Conservation (phyloP, 2,797 vertebrate species). For the Taenioides sp. region DNA sequence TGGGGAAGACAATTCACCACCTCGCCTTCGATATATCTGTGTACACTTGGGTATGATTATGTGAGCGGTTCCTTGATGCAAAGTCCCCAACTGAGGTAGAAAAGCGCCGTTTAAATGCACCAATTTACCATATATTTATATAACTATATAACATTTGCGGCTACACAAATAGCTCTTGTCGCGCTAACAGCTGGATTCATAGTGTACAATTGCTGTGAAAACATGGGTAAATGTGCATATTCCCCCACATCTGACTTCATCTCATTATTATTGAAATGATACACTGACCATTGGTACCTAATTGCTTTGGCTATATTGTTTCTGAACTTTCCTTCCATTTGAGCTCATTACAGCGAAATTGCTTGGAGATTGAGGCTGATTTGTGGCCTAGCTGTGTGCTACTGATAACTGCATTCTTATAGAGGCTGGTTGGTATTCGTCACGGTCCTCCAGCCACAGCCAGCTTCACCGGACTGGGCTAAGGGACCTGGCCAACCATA, state of each 20-base stretch:
- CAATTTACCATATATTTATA: not conserved
- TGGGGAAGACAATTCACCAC: too few species aligned
- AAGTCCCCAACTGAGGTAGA: not conserved
- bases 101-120: not conserved
- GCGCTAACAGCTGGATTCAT: not conserved
- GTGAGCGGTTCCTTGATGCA: not conserved
- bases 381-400: slow-evolving; percentile 40
- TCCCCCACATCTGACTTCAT: not conserved
- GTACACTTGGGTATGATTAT: not conserved
- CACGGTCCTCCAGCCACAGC: slow-evolving; percentile 45
- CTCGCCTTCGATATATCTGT: not conserved
- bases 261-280: slow-evolving; percentile 56
- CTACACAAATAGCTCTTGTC: not conserved
- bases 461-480: slow-evolving; percentile 30
- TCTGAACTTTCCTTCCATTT: slow-evolving; percentile 56
- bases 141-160: not conserved
- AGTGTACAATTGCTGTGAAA: not conserved
- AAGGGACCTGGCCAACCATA: slow-evolving; percentile 8
- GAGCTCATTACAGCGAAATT: slow-evolving; percentile 65
- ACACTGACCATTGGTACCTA: slow-evolving; percentile 45
- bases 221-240: not conserved
- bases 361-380: slow-evolving; percentile 56
- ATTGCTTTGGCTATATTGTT: slow-evolving; percentile 64
- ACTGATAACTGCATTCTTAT: slow-evolving; percentile 50
- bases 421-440: slow-evolving; percentile 65